These are phyloP conservation scores for Leptinotarsa rubiginosa DNA, from an alignment of 2,888 invertebrate species.

Conservation along the genomic window DNA sequence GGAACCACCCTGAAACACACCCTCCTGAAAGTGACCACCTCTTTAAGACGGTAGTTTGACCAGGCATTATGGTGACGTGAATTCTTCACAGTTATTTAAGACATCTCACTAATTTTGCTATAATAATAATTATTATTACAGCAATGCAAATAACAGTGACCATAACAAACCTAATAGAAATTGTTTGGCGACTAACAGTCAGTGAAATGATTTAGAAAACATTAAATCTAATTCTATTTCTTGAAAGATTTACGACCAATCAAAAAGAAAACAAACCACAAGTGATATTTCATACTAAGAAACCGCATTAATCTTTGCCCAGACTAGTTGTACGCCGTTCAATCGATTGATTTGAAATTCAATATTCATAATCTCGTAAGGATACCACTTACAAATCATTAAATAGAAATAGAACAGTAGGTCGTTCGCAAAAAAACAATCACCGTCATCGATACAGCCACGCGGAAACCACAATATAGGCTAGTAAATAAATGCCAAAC, in stretches of 20 bases:
- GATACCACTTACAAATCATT: slow-evolving; percentile 12
- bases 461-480: slow-evolving; percentile 22
- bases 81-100: too few relatives aligned
- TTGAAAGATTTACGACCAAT: not conserved
- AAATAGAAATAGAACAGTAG: slow-evolving; percentile 25
- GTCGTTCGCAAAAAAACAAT: slow-evolving; percentile 28
- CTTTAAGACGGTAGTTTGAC: too few relatives aligned
- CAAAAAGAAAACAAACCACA: not conserved
- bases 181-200: too few relatives aligned
- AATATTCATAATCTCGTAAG: slow-evolving; percentile 11
- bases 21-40: too few relatives aligned
- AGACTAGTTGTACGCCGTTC: not conserved
- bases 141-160: too few relatives aligned
- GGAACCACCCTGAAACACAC: too few relatives aligned
- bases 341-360: not conserved
- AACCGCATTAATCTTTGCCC: not conserved
- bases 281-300: not conserved
- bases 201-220: too few relatives aligned
- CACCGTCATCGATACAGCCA: slow-evolving; percentile 13
- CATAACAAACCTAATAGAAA: too few relatives aligned
- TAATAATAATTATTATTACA: too few relatives aligned
- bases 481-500: too few relatives aligned
- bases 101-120: too few relatives aligned
- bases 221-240: not conserved
- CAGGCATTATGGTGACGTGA: too few relatives aligned